Percentiles rank a stretch among this genome's conserved stretches.
Conservation (phyloP, 2,113 vertebrate genomes). For the Verasper variegatus region DNA sequence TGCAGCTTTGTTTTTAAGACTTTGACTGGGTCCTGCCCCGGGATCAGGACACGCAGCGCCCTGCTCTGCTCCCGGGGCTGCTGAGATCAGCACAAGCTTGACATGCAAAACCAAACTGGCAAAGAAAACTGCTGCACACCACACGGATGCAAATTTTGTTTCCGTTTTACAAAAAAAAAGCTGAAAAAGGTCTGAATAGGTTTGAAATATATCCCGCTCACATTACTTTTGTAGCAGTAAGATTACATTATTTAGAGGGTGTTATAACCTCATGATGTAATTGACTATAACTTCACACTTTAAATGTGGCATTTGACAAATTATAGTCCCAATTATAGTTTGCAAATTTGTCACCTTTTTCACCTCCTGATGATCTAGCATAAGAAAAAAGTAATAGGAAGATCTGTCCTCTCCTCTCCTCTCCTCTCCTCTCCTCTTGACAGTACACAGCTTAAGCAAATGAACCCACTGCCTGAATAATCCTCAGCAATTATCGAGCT, state of each 20-base stretch:
- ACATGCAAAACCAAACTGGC: slow-evolving; percentile 41
- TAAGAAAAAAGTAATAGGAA: neutral
- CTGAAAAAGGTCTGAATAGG: neutral
- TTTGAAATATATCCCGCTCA: neutral
- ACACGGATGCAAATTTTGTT: neutral
- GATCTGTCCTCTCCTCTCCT: neutral
- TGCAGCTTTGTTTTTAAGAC: slow-evolving; percentile 40
- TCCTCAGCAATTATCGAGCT: slow-evolving; percentile 2
- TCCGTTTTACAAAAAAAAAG: neutral
- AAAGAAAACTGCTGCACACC: slow-evolving; percentile 11
- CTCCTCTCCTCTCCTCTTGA: neutral
- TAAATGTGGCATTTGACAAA: too few relatives aligned
- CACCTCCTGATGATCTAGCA: neutral
- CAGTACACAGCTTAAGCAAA: neutral
- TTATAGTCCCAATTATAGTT: too few relatives aligned
- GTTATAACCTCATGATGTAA: too few relatives aligned
- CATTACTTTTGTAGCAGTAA: neutral
- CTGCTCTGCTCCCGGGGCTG: slow-evolving; percentile 43
- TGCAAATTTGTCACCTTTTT: too few relatives aligned
- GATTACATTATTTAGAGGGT: neutral
- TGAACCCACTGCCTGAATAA: slow-evolving; percentile 2
- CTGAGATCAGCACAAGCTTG: slow-evolving; percentile 57
- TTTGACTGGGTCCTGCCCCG: slow-evolving; percentile 27
- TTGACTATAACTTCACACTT: too few relatives aligned
- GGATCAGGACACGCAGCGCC: slow-evolving; percentile 40